phyloP scores from a whole-genome alignment of 1,140 invertebrate genomes.

The Drosophila bocqueti region DNA sequence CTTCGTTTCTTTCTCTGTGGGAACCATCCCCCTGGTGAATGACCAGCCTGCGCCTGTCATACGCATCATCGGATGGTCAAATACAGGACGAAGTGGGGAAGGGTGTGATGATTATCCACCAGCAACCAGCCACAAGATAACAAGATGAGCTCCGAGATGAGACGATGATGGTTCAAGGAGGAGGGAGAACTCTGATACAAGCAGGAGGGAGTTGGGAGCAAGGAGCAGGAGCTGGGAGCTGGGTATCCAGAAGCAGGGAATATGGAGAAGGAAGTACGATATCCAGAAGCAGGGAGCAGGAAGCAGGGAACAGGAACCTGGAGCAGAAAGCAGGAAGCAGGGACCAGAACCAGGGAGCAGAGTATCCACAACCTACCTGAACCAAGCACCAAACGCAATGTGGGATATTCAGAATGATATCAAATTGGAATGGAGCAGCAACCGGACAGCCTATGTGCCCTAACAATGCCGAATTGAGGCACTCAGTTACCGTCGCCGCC shows the following conservation, averaged over 20 bases:
- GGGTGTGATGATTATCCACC: slow-evolving; percentile 39
- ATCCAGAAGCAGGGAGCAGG: too few relatives aligned
- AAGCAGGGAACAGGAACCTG: too few relatives aligned
- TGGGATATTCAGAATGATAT: neutral
- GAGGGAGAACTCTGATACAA: neutral
- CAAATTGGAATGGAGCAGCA: slow-evolving; percentile 6
- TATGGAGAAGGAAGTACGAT: too few relatives aligned
- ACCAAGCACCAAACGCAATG: neutral
- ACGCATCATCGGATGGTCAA: slow-evolving; percentile 39
- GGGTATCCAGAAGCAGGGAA: too few relatives aligned
- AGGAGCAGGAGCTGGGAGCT: too few relatives aligned
- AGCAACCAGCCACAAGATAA: slow-evolving; percentile 32
- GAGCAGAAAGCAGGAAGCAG: neutral
- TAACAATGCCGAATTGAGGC: slow-evolving; percentile 4
- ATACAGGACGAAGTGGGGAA: slow-evolving; percentile 8
- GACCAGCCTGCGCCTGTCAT: slow-evolving; percentile 41
- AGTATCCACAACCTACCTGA: too few relatives aligned
- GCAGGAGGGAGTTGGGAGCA: neutral
- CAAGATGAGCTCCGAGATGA: slow-evolving; percentile 14
- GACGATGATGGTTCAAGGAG: neutral
- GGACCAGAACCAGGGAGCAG: too few relatives aligned
- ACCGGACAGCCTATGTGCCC: neutral
- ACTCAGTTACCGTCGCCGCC: neutral
- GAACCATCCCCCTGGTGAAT: slow-evolving; percentile 16
- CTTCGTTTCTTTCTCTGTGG: neutral